These are phyloP conservation scores for Lipophrys pholis DNA, from an alignment of 2,113 vertebrate genomes.

Conservation along the genomic window DNA sequence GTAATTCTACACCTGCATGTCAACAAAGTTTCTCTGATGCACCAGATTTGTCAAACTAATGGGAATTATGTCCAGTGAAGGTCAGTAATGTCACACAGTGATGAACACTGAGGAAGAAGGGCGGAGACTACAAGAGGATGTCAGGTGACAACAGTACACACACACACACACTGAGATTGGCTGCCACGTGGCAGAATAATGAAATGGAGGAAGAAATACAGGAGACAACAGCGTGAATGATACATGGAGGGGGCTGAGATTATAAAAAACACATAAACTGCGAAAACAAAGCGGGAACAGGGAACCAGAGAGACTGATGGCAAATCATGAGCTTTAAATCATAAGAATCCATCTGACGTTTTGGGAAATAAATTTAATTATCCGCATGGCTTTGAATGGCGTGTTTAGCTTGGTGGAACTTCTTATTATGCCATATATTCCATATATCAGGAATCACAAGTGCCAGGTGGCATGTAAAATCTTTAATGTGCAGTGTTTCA, in stretches of 20 bases:
- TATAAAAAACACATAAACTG: constrained; percentile 45
- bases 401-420: background rate
- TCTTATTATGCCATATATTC: constrained; percentile 1
- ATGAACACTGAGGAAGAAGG: constrained; percentile 67
- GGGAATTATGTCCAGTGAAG: constrained; percentile 73
- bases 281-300: background rate
- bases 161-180: constrained; percentile 9
- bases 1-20: constrained; percentile 64
- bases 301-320: constrained; percentile 7
- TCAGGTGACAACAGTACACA: constrained; percentile 63
- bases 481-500: constrained; percentile 25
- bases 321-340: constrained; percentile 22
- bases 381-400: constrained; percentile 10
- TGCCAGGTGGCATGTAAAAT: constrained; percentile 41
- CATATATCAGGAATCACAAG: constrained; percentile 20
- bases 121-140: constrained; percentile 27
- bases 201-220: constrained; percentile 31
- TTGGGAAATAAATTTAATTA: constrained; percentile 27
- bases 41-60: constrained; percentile 81
- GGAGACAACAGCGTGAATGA: constrained; percentile 49
- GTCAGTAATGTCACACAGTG: constrained; percentile 75
- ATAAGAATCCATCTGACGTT: constrained; percentile 33
- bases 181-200: constrained; percentile 45
- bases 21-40: constrained; percentile 64
- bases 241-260: constrained; percentile 38